Evolutionary conservation across 2,797 vertebrate genomes (phyloP).

Genomic region (Sitta carolinensis): DNA sequence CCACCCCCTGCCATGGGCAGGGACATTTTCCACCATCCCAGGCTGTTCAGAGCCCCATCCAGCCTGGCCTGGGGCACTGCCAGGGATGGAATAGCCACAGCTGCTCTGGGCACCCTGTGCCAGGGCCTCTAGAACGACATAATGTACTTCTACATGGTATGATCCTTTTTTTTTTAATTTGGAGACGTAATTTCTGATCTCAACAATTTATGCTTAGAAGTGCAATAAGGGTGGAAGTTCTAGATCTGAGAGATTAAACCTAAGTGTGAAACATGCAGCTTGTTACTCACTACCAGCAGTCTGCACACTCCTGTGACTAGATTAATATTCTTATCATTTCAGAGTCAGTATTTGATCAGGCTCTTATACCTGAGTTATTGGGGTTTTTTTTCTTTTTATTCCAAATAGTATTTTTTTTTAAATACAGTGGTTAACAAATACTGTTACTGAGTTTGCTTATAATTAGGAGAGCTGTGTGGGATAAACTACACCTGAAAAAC

Average conservation of each 20-base stretch:
- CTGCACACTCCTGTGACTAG: not conserved
- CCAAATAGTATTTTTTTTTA: not conserved
- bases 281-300: not conserved
- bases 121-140: not conserved
- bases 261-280: not conserved
- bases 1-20: not conserved
- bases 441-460: not conserved
- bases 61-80: rapidly evolving
- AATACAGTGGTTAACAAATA: not conserved
- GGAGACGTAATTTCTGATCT: not conserved
- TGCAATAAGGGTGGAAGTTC: not conserved
- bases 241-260: not conserved
- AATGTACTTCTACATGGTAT: not conserved
- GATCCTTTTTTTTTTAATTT: not conserved
- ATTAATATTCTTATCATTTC: not conserved
- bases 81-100: not conserved
- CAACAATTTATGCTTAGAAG: not conserved
- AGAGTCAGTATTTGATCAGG: not conserved
- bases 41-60: not conserved
- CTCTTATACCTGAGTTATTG: not conserved
- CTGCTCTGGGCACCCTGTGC: not conserved
- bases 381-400: not conserved
- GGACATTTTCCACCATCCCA: not conserved
- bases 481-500: not conserved
- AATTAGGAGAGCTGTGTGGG: not conserved